Base-by-base conservation (phyloP, 2,888 invertebrate species). In the Scotopteryx bipunctaria region DNA sequence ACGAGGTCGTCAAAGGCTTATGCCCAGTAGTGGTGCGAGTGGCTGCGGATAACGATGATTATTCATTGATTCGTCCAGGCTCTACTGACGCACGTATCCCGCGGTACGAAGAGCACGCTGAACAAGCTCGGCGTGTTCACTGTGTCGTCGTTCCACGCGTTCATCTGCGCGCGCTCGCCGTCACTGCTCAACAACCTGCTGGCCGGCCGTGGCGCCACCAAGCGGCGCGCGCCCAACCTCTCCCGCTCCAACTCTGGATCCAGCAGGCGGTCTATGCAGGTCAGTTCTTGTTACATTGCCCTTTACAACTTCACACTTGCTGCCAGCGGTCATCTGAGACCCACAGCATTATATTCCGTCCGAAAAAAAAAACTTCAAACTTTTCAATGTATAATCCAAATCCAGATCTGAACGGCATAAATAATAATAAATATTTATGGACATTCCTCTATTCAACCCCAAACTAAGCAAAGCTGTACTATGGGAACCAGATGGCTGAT, bases 91-190 rank as follows among this genome's bases (percentile, higher is more conserved):
- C 97, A 98, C 91, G 98, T 98, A 55, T 98, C 98, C 16, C 95
- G 98, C 69, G 95, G 96, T 69, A 98, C 98, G 65, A 99, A 99
- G 92, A 95, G 95, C 75, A 97, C 97, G 37, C 91, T 99, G 74
- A 98, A 98, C 91, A 96, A 98, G 81, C 92, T 99, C 75, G 98
- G 98, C 56, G 98, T 98, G 71, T 98, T 98, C 92, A 98, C 98
- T 44, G 98, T 99, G 67, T 98, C 98, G 50, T 98, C 98, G 63
- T 98, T 99, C 92, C 98, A 99, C 87, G 99, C 98, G 64, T 97
- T 98, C 85, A 98, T 99, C 70, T 98, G 98, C 85, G 98, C 98
- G 52, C 94, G 99, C 61, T 97, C 97, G 73, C 98, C 98, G 27
- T 97, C 97, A 48, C 91, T 97, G 70, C 93, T 98, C 64, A 97